phyloP scores from a whole-genome alignment of 2,888 invertebrate genomes.

The Drosophila incognita region DNA sequence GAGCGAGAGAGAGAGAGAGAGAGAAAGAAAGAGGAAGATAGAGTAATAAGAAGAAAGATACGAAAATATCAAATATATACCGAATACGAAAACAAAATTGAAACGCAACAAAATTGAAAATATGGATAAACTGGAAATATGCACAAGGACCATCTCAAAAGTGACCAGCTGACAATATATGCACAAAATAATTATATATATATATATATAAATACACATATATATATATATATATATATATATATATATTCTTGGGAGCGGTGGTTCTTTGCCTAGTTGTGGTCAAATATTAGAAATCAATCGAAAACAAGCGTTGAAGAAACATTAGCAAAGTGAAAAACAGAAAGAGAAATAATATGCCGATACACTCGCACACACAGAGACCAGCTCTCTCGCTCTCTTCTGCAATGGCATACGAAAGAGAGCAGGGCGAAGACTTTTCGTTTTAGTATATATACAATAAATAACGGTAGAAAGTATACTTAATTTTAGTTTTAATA shows the following conservation, averaged over 20 bases:
- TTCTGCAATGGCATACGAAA: slow-evolving; percentile 32
- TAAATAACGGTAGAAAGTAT: not conserved
- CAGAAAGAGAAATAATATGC: slow-evolving; percentile 8
- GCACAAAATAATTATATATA: slow-evolving; percentile 23
- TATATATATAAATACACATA: not conserved
- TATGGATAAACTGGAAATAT: slow-evolving; percentile 77
- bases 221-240: not conserved
- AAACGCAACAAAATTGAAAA: slow-evolving; percentile 18
- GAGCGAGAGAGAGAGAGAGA: slow-evolving; percentile 44
- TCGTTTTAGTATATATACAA: slow-evolving; percentile 36
- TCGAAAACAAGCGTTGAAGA: slow-evolving; percentile 1
- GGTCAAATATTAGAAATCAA: slow-evolving; percentile 17
- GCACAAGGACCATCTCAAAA: slow-evolving; percentile 96
- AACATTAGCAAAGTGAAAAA: slow-evolving; percentile 7
- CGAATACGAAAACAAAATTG: slow-evolving; percentile 13
- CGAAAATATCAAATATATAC: slow-evolving; percentile 31
- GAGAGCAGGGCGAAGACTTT: slow-evolving; percentile 33
- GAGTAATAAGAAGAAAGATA: slow-evolving; percentile 16
- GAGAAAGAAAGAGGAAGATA: slow-evolving; percentile 33
- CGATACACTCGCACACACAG: slow-evolving; percentile 30
- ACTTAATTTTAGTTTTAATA: slow-evolving; percentile 1
- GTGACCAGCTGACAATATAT: slow-evolving; percentile 88
- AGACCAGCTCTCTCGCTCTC: slow-evolving; percentile 52
- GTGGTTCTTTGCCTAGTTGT: slow-evolving; percentile 25
- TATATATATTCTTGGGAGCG: slow-evolving; percentile 5